Conservation (phyloP, 2,888 invertebrate genomes). For the Andrena bicolor region DNA sequence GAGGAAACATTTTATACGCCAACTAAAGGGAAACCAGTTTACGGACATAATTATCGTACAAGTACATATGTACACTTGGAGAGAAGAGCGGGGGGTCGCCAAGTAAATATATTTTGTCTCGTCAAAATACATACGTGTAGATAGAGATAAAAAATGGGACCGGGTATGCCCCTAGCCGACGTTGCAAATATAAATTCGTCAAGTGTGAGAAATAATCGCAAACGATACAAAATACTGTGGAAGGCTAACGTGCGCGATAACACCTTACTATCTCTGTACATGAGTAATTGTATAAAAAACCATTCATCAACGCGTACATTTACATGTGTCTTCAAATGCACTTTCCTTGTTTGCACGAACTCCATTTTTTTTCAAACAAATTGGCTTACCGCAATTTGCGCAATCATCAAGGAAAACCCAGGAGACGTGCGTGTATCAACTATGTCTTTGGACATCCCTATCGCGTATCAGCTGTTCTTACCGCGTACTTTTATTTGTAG, state of each 20-base stretch:
- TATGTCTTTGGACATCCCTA: neutral
- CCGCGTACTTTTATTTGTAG: neutral
- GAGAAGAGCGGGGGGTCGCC: no score
- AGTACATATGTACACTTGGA: no score
- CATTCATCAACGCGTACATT: neutral
- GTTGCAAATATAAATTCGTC: no score
- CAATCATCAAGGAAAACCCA: neutral
- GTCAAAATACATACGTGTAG: no score
- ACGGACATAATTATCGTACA: no score
- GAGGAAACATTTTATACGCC: conserved; percentile 4
- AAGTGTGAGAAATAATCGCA: no score
- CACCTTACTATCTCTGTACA: neutral
- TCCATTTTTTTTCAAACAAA: no score
- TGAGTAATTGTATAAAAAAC: neutral
- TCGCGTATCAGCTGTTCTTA: neutral
- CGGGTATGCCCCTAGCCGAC: no score
- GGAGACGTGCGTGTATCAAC: neutral
- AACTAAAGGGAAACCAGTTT: neutral
- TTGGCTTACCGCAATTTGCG: neutral
- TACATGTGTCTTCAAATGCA: neutral
- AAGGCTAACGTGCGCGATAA: neutral
- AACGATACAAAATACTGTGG: neutral
- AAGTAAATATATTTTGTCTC: no score
- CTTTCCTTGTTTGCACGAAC: conserved; percentile 30
- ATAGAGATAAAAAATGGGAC: no score